phyloP scores from a whole-genome alignment of 1,140 invertebrate genomes.

The Heliothis virescens region DNA sequence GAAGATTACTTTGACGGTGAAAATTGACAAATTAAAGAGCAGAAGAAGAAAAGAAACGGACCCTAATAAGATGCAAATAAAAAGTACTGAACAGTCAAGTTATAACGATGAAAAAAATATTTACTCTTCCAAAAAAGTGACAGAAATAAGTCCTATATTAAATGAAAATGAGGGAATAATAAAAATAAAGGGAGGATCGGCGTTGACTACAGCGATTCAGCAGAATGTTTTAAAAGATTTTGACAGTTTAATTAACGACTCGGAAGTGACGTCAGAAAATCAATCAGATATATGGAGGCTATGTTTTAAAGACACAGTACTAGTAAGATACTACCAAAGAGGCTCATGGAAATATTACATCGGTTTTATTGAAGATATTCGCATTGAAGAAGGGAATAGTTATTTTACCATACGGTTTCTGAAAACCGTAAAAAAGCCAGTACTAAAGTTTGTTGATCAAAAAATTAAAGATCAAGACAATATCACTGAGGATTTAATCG shows the following conservation, averaged over 20 bases:
- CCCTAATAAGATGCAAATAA: neutral
- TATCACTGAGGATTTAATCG: neutral
- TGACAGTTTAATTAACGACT: too few species aligned
- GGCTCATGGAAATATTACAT: neutral
- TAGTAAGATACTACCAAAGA: neutral
- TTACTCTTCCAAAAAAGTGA: neutral
- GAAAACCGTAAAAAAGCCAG: neutral
- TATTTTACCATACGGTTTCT: neutral
- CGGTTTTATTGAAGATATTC: constrained; percentile 1
- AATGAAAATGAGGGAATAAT: constrained; percentile 8
- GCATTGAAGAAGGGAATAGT: neutral
- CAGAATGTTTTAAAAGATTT: too few species aligned
- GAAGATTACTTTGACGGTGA: neutral
- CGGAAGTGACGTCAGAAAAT: neutral
- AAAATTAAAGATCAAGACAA: neutral
- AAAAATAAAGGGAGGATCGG: neutral
- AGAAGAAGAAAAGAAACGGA: neutral
- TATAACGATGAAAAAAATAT: neutral
- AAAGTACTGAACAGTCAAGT: neutral
- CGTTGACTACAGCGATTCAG: too few species aligned
- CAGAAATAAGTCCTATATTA: neutral
- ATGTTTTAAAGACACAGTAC: neutral
- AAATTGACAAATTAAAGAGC: neutral
- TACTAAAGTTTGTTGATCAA: neutral
- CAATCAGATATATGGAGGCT: neutral